A percentile compares a stretch with the other conserved stretches of the same genome.
Evolutionary conservation across 53 echinoderm and acorn worm species (phyloP).

Genomic region (Echinometra lucunter): DNA sequence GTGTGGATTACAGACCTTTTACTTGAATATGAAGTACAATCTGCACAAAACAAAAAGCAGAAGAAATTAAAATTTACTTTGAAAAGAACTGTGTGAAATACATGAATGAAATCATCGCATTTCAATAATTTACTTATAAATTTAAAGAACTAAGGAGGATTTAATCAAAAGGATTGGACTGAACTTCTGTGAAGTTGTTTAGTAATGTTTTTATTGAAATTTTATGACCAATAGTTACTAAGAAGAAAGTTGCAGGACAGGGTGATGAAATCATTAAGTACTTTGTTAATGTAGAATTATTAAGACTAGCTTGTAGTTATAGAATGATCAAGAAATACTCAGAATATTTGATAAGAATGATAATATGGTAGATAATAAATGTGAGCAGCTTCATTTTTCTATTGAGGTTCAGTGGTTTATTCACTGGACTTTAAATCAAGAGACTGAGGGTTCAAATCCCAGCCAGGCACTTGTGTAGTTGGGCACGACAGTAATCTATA

Average conservation of each 20-base stretch:
- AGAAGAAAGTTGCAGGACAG: not conserved
- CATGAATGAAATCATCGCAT: not conserved
- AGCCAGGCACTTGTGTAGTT: not conserved
- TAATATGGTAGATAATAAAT: not conserved
- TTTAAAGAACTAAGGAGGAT: not conserved
- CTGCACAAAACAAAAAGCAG: too few relatives aligned
- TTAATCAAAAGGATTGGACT: not conserved
- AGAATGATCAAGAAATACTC: not conserved
- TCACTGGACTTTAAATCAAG: too few relatives aligned
- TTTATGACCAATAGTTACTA: not conserved
- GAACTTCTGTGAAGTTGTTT: not conserved
- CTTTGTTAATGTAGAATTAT: not conserved
- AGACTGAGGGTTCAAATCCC: too few relatives aligned
- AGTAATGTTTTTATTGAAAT: not conserved
- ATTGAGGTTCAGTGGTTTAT: too few relatives aligned
- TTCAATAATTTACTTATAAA: not conserved
- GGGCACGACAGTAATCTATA: not conserved
- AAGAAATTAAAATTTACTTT: too few relatives aligned
- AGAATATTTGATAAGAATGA: not conserved
- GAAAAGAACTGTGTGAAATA: too few relatives aligned
- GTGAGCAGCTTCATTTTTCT: not conserved
- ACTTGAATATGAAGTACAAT: too few relatives aligned
- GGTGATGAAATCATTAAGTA: not conserved
- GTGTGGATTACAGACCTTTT: too few relatives aligned
- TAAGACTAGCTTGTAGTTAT: slow-evolving; percentile 28